phyloP scores from a whole-genome alignment of 2,888 invertebrate species.

The Nymphalis polychloros region DNA sequence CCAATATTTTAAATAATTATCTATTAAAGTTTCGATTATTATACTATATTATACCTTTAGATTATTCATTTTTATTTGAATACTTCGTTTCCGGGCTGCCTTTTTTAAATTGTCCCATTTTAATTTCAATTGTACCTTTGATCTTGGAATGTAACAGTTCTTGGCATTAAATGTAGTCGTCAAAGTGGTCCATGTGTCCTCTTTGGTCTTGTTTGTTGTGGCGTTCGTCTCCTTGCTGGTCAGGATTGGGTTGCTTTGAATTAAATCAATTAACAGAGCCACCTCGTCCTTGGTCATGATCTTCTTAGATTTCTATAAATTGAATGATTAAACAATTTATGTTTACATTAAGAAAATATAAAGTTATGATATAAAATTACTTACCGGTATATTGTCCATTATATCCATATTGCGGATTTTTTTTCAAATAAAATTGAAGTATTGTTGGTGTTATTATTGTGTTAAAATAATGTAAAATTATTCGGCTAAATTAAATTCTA shows the following conservation, averaged over 20 bases:
- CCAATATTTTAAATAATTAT: too few relatives aligned
- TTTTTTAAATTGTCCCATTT: slow-evolving; percentile 28
- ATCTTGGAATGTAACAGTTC: slow-evolving; percentile 1
- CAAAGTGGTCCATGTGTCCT: slow-evolving; percentile 37
- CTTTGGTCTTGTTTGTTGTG: slow-evolving; percentile 37
- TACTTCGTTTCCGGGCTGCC: slow-evolving; percentile 15
- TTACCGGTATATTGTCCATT: too few relatives aligned
- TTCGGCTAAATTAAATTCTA: too few relatives aligned
- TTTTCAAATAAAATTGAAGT: too few relatives aligned
- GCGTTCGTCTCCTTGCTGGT: slow-evolving; percentile 32
- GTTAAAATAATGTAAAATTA: too few relatives aligned
- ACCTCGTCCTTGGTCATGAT: slow-evolving; percentile 19
- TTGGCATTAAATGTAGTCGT: slow-evolving; percentile 3
- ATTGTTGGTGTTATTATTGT: too few relatives aligned
- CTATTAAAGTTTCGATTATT: too few relatives aligned
- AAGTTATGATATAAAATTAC: too few relatives aligned
- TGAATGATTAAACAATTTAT: too few relatives aligned
- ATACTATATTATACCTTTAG: neutral
- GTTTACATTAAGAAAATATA: too few relatives aligned
- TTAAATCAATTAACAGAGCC: slow-evolving; percentile 10
- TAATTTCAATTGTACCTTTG: slow-evolving; percentile 6
- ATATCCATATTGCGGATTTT: too few relatives aligned
- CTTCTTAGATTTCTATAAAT: too few relatives aligned
- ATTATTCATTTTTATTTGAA: slow-evolving; percentile 3
- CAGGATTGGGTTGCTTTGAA: slow-evolving; percentile 4